Base-by-base conservation (phyloP, 92 coral and sea anemone species). In the Montipora capitata region DNA sequence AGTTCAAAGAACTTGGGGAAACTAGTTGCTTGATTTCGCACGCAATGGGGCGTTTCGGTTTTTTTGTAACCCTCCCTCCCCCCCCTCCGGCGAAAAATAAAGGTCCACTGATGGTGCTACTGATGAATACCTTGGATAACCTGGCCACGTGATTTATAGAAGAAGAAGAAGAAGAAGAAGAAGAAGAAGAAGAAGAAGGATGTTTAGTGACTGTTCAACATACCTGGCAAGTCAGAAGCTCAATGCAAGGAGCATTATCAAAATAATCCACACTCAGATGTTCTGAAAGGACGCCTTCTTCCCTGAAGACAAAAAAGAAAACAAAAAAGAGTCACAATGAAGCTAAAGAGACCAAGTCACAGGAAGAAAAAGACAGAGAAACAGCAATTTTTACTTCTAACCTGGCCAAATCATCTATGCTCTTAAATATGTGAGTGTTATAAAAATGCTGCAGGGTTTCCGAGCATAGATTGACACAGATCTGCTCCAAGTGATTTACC, bases 361-460 rank as follows among this genome's bases (percentile, higher is more conserved):
- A 48, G 52, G 52, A 48, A 0, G 11, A 16, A 39, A 40, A 12
- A 54, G 0, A 14, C 3, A 14, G 10, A 12, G 68, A 11, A 15
- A 16, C 0, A 4, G 39, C 20, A 2, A 27, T 27, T 27, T 40
- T 43, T 2, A n/a, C 44, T n/a, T 42, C 90, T 58, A n/a, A 97
- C 99, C 99, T 92, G 82, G 94, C 90, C 73, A 85, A 94, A 80
- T 96, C 98, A 68, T 95, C 99, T 3, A 97, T 66, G 69, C 96
- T 95, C 78, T 97, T 97, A 79, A 97, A 97, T 70, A 95, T 92
- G 90, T 94, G 99, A 0, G 99, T 95, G 72, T 96, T 97, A 91
- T 95, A 97, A 74, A 97, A 97, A 84, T 97, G 98, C 62, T 97
- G 99, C 54, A 97, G 82, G 10, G 99, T 97, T 88, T 97, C 99